These are phyloP conservation scores for Periplaneta americana DNA, from an alignment of 1,140 invertebrate genomes.

Conservation along the genomic window DNA sequence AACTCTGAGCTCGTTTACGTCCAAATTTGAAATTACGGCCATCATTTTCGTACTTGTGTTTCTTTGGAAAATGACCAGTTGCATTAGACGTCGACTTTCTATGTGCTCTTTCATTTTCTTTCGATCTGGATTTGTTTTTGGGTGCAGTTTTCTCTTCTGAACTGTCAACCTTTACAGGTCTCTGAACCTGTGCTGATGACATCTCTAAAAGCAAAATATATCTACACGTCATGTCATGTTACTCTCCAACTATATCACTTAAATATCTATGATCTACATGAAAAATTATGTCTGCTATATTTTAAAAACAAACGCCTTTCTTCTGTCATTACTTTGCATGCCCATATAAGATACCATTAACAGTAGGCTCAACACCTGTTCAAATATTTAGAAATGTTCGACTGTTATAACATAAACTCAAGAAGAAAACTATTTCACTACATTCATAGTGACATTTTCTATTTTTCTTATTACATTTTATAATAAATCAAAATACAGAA, in stretches of 20 bases:
- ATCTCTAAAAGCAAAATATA: not conserved
- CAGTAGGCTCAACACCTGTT: not conserved
- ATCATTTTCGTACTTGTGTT: slow-evolving; percentile 34
- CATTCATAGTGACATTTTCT: not conserved
- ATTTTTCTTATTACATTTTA: not conserved
- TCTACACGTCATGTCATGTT: no score
- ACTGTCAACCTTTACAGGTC: slow-evolving; percentile 9
- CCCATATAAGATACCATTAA: not conserved
- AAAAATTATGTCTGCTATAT: no score
- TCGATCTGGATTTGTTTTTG: not conserved
- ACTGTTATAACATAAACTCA: not conserved
- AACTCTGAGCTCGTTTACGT: slow-evolving; percentile 47
- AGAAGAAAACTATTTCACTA: not conserved
- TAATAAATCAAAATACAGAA: not conserved
- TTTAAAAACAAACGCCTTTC: not conserved
- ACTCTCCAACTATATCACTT: no score
- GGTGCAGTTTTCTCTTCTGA: not conserved
- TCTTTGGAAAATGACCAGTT: not conserved
- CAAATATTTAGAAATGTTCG: not conserved
- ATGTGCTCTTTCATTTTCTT: not conserved
- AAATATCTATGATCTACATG: no score
- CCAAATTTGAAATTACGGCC: slow-evolving; percentile 38
- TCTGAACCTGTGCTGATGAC: slow-evolving; percentile 13
- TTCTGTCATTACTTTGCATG: not conserved
- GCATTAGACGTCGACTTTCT: not conserved